Evolutionary conservation across 2,888 invertebrate species (phyloP).

Genomic region (Alcis repandata): DNA sequence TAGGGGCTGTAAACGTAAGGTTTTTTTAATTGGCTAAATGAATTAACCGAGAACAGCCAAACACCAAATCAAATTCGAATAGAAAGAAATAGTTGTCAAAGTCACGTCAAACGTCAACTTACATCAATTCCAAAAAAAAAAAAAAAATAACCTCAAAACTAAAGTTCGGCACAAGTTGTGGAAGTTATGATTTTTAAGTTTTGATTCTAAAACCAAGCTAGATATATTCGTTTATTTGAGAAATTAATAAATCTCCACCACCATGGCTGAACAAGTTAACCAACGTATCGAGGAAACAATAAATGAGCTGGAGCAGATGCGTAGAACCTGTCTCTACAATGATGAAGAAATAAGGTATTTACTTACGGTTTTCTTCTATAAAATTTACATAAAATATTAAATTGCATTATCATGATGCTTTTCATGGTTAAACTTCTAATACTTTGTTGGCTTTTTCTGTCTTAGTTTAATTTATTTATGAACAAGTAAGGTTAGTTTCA

Average conservation of each 20-base stretch:
- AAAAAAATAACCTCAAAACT: constrained; percentile 2
- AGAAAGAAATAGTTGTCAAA: too few species aligned
- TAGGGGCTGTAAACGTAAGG: too few species aligned
- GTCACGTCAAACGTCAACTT: too few species aligned
- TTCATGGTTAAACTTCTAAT: too few species aligned
- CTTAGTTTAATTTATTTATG: background rate
- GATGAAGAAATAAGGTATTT: constrained; percentile 90
- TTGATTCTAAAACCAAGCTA: background rate
- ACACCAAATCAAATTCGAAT: too few species aligned
- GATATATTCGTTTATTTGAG: background rate
- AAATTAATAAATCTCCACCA: constrained; percentile 45
- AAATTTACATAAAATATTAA: background rate
- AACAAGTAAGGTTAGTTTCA: constrained; percentile 13
- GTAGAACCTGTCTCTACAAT: constrained; percentile 89
- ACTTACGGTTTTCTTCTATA: constrained; percentile 10
- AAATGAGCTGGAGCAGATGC: constrained; percentile 93
- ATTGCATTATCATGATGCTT: too few species aligned
- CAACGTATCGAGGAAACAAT: constrained; percentile 92
- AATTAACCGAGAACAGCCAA: too few species aligned
- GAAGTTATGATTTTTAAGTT: background rate
- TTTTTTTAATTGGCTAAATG: too few species aligned
- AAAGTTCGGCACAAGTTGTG: background rate
- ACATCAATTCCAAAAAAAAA: background rate
- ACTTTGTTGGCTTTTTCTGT: too few species aligned
- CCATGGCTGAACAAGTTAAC: constrained; percentile 94